Evolutionary conservation across 2,113 vertebrate genomes (phyloP).

Genomic region (Pandion haliaetus): DNA sequence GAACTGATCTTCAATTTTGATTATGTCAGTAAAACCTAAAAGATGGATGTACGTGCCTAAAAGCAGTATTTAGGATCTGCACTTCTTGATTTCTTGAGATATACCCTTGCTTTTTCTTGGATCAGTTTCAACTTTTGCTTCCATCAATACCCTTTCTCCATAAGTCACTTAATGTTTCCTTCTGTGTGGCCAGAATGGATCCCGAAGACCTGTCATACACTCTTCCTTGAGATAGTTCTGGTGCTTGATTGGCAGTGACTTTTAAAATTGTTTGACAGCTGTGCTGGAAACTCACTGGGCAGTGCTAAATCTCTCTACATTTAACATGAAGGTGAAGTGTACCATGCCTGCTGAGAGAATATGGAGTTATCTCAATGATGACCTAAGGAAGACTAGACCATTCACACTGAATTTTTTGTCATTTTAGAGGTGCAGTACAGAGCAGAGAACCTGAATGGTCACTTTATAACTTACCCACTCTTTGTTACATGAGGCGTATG

Average conservation of each 20-base stretch:
- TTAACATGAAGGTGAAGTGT: neutral
- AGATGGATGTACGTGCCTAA: neutral
- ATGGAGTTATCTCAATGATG: neutral
- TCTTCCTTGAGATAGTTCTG: neutral
- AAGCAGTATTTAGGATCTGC: neutral
- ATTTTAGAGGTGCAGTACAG: neutral
- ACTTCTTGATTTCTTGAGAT: neutral
- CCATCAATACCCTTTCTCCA: rapidly evolving
- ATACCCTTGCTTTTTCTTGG: neutral
- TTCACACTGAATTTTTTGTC: neutral
- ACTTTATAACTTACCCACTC: neutral
- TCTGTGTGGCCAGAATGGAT: neutral
- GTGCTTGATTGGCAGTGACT: neutral
- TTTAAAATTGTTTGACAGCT: neutral
- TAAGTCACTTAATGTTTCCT: neutral
- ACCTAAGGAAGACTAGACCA: neutral
- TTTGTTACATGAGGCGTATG: neutral
- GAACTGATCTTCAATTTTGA: neutral
- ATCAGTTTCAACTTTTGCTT: neutral
- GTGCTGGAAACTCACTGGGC: neutral
- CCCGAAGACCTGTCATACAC: neutral
- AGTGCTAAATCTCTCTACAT: neutral
- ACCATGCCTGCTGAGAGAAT: neutral
- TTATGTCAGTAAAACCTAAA: neutral
- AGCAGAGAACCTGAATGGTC: neutral